phyloP scores from a whole-genome alignment of 2,797 vertebrate genomes.

The Thripadectes ignobilis region DNA sequence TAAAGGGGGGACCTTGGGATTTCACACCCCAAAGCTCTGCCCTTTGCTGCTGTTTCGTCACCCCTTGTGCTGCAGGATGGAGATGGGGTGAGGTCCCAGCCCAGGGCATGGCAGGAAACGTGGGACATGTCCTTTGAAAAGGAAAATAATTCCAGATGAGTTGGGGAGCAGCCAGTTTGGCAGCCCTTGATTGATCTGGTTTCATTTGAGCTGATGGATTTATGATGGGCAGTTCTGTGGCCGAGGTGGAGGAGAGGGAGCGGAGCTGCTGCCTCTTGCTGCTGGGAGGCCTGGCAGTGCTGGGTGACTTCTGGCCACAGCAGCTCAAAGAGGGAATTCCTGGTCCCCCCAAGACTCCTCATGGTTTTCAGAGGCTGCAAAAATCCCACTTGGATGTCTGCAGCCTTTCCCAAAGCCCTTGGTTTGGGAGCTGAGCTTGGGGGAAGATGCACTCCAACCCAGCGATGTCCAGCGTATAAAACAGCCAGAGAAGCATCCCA shows the following conservation, averaged over 20 bases:
- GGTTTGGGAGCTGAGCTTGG: neutral
- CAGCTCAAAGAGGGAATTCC: neutral
- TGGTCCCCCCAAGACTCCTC: neutral
- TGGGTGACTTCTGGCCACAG: neutral
- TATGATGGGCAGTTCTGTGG: neutral
- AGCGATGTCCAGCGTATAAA: neutral
- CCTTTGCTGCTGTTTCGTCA: neutral
- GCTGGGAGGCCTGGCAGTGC: neutral
- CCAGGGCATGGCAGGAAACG: fast-evolving
- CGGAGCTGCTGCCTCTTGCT: neutral
- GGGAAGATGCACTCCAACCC: neutral
- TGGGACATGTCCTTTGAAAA: neutral
- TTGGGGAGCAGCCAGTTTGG: neutral
- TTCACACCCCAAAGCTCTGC: neutral
- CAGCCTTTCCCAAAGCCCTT: neutral
- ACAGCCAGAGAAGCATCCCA: fast-evolving
- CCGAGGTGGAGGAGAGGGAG: neutral
- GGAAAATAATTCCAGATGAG: neutral
- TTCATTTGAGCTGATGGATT: neutral
- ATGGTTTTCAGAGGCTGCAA: neutral
- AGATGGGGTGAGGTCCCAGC: neutral
- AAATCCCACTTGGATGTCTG: neutral
- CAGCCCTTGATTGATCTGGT: neutral
- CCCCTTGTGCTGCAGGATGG: neutral
- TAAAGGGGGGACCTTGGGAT: neutral